A percentile compares a stretch with the other conserved stretches of the same genome.
These are phyloP conservation scores for Acrossocheilus wenchowensis DNA, from an alignment of 2,797 vertebrate genomes.

Conservation along the genomic window DNA sequence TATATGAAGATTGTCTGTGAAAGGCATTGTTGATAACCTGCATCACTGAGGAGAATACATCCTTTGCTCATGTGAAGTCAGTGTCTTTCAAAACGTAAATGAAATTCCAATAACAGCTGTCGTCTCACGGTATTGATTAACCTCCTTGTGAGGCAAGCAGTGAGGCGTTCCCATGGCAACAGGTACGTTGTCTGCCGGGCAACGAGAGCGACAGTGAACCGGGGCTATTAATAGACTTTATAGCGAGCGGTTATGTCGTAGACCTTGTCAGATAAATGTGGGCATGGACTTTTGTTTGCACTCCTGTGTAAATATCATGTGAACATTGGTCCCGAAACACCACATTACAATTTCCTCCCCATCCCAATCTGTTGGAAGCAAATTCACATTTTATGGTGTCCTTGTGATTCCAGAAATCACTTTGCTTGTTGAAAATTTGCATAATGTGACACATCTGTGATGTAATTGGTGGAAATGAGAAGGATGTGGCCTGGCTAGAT, in stretches of 20 bases:
- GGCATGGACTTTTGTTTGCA: slow-evolving; percentile 62
- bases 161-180: slow-evolving; percentile 79
- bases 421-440: not conserved
- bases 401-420: slow-evolving; percentile 33
- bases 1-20: not conserved
- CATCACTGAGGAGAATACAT: slow-evolving; percentile 1
- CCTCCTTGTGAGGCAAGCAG: slow-evolving; percentile 65
- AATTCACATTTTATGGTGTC: slow-evolving; percentile 15
- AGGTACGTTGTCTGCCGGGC: slow-evolving; percentile 73
- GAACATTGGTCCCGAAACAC: slow-evolving; percentile 18
- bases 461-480: slow-evolving; percentile 47
- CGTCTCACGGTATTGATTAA: slow-evolving; percentile 70
- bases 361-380: not conserved
- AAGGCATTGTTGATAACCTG: not conserved
- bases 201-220: slow-evolving; percentile 58
- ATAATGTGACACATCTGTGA: slow-evolving; percentile 39
- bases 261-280: slow-evolving; percentile 65
- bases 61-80: slow-evolving; percentile 7
- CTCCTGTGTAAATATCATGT: slow-evolving; percentile 51
- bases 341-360: not conserved
- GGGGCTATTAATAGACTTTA: slow-evolving; percentile 80
- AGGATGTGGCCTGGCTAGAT: slow-evolving; percentile 23
- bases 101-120: slow-evolving; percentile 51
- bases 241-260: slow-evolving; percentile 65
- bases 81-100: slow-evolving; percentile 47